Evolutionary conservation across 2,113 vertebrate genomes (phyloP).

Genomic region (Xenopus tropicalis): UCB_Xtro_10.0 CM004445.2:102253001-102253500

Average conservation of each 20-base stretch:
- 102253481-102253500: conserved; percentile 12
- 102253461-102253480: conserved; percentile 23
- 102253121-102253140: conserved; percentile 2
- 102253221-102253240: not conserved
- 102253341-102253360: not conserved
- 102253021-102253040: too few relatives aligned
- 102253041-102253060: too few relatives aligned
- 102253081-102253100: conserved; percentile 4
- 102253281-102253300: not conserved
- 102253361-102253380: not conserved
- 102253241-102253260: not conserved
- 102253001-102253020: too few relatives aligned
- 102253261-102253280: not conserved
- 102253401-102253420: not conserved
- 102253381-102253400: too few relatives aligned
- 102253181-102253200: conserved; percentile 1
- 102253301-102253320: not conserved
- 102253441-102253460: not conserved
- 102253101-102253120: conserved; percentile 25
- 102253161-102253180: conserved; percentile 16
- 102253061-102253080: not conserved
- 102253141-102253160: conserved; percentile 19
- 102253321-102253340: not conserved
- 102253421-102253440: not conserved
- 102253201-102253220: not conserved